Conservation (phyloP, 2,888 invertebrate genomes). For the Tryphoninae sp. region DNA sequence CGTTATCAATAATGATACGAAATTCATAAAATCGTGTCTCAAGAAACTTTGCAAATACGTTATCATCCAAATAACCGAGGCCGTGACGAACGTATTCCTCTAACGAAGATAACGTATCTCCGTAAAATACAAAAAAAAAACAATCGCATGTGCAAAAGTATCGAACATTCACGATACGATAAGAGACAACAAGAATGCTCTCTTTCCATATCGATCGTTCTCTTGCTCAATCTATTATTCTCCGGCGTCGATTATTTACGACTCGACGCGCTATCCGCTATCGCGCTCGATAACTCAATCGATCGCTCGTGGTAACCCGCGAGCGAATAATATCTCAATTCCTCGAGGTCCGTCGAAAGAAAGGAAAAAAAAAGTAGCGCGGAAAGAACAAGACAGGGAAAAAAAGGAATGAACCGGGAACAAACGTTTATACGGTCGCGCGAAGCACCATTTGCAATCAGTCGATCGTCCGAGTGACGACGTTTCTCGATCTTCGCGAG, state of each 20-base stretch:
- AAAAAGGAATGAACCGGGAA: not conserved
- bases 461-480: slow-evolving; percentile 20
- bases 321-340: slow-evolving; percentile 35
- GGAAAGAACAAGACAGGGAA: not conserved
- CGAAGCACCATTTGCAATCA: slow-evolving; percentile 23
- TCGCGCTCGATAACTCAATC: slow-evolving; percentile 23
- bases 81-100: too few relatives aligned
- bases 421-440: slow-evolving; percentile 23
- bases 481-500: slow-evolving; percentile 34
- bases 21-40: too few relatives aligned
- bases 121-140: not conserved
- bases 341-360: not conserved
- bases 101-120: not conserved
- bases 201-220: not conserved
- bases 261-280: not conserved
- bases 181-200: slow-evolving; percentile 32
- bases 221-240: slow-evolving; percentile 2
- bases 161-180: slow-evolving; percentile 19
- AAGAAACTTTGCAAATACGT: too few relatives aligned
- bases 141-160: not conserved
- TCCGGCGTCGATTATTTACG: not conserved
- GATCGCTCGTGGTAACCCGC: not conserved
- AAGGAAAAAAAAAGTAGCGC: not conserved
- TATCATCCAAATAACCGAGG: too few relatives aligned
- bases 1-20: too few relatives aligned